Conservation (phyloP, 1,140 invertebrate species). For the Brachionus paranguensis region DNA sequence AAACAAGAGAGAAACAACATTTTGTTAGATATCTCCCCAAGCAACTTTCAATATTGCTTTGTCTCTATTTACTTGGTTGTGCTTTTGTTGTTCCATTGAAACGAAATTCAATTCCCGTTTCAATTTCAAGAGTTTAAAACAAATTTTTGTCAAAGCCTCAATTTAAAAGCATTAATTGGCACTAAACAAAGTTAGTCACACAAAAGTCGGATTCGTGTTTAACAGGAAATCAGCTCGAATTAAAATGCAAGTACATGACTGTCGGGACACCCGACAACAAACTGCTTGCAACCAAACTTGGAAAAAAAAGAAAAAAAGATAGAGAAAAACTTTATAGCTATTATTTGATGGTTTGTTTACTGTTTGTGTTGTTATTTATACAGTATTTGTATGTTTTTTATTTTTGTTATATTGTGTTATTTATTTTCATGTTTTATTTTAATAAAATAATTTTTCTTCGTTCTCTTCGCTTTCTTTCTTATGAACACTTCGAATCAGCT, state of each 20-base stretch:
- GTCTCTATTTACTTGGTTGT: background rate
- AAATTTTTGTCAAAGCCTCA: conserved; percentile 3
- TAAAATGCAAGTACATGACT: background rate
- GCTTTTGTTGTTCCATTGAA: background rate
- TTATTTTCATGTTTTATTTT: conserved; percentile 37
- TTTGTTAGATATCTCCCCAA: conserved; percentile 7
- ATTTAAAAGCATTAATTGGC: background rate
- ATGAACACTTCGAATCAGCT: conserved; percentile 11
- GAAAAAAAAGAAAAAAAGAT: background rate
- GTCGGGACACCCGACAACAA: background rate
- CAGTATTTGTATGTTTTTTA: conserved; percentile 34
- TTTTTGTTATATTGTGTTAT: conserved; percentile 28
- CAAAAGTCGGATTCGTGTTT: background rate
- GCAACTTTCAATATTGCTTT: conserved; percentile 7
- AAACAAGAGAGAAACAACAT: conserved; percentile 2
- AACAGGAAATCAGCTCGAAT: background rate
- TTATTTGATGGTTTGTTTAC: conserved; percentile 37
- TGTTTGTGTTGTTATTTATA: conserved; percentile 39
- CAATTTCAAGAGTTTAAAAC: conserved; percentile 5
- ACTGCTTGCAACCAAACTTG: background rate
- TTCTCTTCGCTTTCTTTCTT: background rate
- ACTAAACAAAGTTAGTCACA: conserved; percentile 15
- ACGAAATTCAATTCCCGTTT: conserved; percentile 20
- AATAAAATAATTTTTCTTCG: background rate
- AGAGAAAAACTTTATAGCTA: conserved; percentile 13